Conservation (phyloP, 2,113 vertebrate genomes). For the Misgurnus anguillicaudatus region DNA sequence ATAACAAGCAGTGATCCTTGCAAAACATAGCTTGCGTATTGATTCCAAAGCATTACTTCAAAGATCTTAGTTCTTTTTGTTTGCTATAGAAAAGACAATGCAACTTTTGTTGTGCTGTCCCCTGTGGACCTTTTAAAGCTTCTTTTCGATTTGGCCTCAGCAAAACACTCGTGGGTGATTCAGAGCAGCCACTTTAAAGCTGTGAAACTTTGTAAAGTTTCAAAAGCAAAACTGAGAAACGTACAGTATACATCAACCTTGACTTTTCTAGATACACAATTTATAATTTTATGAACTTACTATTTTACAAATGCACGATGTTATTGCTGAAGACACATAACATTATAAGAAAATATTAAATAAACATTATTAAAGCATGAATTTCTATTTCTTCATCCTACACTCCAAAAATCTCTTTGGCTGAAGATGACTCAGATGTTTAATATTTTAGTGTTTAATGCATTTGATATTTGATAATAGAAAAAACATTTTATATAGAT, state of each 20-base stretch:
- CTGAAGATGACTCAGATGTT: no score
- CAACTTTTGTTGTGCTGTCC: neutral
- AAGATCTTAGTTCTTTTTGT: conserved; percentile 29
- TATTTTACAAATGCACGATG: no score
- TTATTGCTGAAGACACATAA: no score
- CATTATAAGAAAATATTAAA: no score
- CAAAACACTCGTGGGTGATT: conserved; percentile 16
- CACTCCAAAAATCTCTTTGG: no score
- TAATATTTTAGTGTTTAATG: no score
- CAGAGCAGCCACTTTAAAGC: neutral
- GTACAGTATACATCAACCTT: neutral
- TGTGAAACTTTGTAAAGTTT: neutral
- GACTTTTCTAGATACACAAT: no score
- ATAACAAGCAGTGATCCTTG: neutral
- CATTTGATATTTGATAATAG: no score
- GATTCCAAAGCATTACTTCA: conserved; percentile 8
- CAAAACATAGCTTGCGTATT: neutral
- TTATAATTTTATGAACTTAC: no score
- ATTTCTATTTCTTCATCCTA: no score
- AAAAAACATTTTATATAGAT: no score
- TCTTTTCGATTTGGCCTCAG: conserved; percentile 4
- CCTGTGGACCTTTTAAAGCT: conserved; percentile 14
- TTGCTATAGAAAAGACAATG: neutral
- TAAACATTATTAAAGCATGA: no score
- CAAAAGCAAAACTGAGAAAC: neutral